Conservation (phyloP, 2,113 vertebrate genomes). For the Cryptotis parvus region DNA sequence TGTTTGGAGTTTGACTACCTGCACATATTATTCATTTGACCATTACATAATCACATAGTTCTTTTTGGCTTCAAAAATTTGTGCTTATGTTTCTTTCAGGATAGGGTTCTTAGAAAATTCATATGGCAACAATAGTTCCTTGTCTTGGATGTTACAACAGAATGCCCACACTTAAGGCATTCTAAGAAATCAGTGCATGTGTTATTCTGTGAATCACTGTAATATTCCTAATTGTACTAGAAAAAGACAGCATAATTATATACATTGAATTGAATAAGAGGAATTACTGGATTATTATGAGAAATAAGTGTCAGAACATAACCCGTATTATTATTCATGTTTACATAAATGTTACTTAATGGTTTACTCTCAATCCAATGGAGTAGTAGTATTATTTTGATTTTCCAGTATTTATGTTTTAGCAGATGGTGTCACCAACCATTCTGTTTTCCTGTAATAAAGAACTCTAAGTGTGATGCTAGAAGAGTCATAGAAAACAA, state of each 20-base stretch:
- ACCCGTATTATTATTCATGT: not conserved
- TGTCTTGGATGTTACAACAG: not conserved
- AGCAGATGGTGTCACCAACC: not conserved
- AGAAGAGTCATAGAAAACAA: not conserved
- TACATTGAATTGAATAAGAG: constrained; percentile 22
- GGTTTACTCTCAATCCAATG: constrained; percentile 2
- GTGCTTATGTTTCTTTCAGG: not conserved
- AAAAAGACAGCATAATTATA: constrained; percentile 22
- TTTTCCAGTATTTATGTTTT: not conserved
- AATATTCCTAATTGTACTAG: constrained; percentile 2
- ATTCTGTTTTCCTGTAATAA: not conserved
- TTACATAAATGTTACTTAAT: not conserved
- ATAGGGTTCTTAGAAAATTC: constrained; percentile 45
- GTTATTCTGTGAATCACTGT: constrained; percentile 33
- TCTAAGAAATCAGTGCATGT: constrained; percentile 28
- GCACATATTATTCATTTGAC: not conserved
- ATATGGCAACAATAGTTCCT: constrained; percentile 22
- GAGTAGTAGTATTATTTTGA: not conserved
- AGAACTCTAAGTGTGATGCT: not conserved
- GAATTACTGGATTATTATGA: not conserved
- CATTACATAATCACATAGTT: not conserved
- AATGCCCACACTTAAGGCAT: not conserved
- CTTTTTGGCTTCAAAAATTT: constrained; percentile 46
- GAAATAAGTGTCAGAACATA: not conserved
- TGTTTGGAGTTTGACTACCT: constrained; percentile 1